phyloP scores from a whole-genome alignment of 2,797 vertebrate species.

The Heterohyrax brucei region DNA sequence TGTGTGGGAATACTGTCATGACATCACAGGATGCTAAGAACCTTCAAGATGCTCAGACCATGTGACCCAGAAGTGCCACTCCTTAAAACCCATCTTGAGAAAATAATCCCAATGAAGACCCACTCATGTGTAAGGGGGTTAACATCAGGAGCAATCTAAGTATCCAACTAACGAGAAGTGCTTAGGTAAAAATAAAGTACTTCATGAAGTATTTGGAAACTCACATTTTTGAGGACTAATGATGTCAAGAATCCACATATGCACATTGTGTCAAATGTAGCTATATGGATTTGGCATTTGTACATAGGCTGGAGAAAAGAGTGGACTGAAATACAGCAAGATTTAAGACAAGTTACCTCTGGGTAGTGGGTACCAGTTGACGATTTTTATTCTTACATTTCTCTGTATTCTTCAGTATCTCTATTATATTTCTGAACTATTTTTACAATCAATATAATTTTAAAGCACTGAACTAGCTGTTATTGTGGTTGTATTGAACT shows the following conservation, averaged over 20 bases:
- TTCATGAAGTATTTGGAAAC: neutral
- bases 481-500: too few species aligned
- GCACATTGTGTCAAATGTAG: neutral
- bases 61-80: neutral
- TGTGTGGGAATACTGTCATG: neutral
- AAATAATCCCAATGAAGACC: neutral
- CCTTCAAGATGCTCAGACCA: neutral
- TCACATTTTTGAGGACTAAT: neutral
- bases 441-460: neutral
- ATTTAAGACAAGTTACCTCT: neutral
- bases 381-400: constrained; percentile 14
- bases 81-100: neutral
- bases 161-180: neutral
- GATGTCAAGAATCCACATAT: neutral
- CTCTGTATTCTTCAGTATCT: constrained; percentile 23
- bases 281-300: too few species aligned
- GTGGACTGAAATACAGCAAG: fast-evolving
- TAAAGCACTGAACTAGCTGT: neutral
- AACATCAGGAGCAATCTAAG: neutral
- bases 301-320: neutral
- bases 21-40: neutral
- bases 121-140: neutral
- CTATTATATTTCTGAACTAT: constrained; percentile 4
- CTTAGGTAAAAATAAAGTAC: constrained; percentile 3
- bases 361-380: neutral